A percentile compares a stretch with the other conserved stretches of the same genome.
phyloP scores from a whole-genome alignment of 2,888 invertebrate species.

The Oscheius myriophilus region DNA sequence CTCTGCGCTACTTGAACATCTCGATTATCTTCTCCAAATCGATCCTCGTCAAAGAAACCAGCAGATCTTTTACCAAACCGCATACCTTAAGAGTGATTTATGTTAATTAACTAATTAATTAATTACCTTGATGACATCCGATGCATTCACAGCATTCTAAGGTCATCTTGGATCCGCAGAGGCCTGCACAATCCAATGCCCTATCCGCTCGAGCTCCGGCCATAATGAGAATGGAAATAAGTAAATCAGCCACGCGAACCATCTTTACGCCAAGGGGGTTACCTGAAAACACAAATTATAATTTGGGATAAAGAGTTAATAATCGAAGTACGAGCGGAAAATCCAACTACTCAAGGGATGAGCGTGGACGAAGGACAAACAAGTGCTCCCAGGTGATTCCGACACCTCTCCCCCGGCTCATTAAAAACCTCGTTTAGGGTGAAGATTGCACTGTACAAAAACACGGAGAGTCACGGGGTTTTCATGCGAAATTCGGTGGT shows the following conservation, averaged over 20 bases:
- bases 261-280: constrained; percentile 6
- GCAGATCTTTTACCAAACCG: constrained; percentile 26
- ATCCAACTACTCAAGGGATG: too few species aligned
- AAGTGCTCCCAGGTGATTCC: too few species aligned
- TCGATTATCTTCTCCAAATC: background rate
- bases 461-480: too few species aligned
- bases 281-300: constrained; percentile 12
- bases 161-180: constrained; percentile 23
- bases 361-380: too few species aligned
- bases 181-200: constrained; percentile 15
- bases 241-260: constrained; percentile 24
- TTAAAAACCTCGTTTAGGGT: too few species aligned
- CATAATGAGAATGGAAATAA: constrained; percentile 17
- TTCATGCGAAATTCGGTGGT: too few species aligned
- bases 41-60: background rate
- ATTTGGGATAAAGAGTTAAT: too few species aligned
- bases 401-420: too few species aligned
- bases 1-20: too few species aligned
- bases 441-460: too few species aligned
- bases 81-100: constrained; percentile 24
- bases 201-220: background rate
- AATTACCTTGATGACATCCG: constrained; percentile 29
- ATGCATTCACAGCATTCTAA: constrained; percentile 26
- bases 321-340: too few species aligned
- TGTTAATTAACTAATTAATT: background rate